phyloP scores from a whole-genome alignment of 2,797 vertebrate genomes.

The Epinephelus awoara region DNA sequence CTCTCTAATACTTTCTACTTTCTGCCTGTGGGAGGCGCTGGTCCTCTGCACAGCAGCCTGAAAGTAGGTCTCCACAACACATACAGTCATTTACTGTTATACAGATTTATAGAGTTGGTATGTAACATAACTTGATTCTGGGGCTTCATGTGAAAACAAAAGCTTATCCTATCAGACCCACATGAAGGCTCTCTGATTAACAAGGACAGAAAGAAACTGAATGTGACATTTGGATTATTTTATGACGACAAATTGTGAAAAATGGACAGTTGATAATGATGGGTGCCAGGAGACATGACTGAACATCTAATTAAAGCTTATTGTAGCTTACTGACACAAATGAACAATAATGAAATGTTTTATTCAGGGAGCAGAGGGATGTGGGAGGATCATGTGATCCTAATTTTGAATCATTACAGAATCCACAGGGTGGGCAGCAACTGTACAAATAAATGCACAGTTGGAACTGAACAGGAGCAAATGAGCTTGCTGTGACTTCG shows the following conservation, averaged over 20 bases:
- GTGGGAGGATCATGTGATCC: neutral
- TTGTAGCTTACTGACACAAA: neutral
- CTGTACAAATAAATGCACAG: neutral
- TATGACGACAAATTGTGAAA: neutral
- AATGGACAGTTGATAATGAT: too few relatives aligned
- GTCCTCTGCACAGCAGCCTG: neutral
- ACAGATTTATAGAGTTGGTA: neutral
- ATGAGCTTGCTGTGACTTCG: neutral
- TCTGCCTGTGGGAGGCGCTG: conserved; percentile 15
- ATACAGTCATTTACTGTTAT: neutral
- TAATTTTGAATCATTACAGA: neutral
- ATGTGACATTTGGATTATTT: neutral
- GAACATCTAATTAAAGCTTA: neutral
- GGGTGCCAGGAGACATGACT: neutral
- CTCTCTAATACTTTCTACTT: neutral
- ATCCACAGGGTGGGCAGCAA: neutral
- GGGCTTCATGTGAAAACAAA: neutral
- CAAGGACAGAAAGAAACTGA: neutral
- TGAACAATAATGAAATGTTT: neutral
- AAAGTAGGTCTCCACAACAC: neutral
- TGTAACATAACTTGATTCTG: neutral
- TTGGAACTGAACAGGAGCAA: neutral
- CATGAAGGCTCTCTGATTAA: neutral
- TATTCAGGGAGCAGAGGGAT: neutral
- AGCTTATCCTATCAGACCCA: neutral